These are phyloP conservation scores for Tubulanus polymorphus DNA, from an alignment of 2,888 invertebrate species.

Conservation along the genomic window DNA sequence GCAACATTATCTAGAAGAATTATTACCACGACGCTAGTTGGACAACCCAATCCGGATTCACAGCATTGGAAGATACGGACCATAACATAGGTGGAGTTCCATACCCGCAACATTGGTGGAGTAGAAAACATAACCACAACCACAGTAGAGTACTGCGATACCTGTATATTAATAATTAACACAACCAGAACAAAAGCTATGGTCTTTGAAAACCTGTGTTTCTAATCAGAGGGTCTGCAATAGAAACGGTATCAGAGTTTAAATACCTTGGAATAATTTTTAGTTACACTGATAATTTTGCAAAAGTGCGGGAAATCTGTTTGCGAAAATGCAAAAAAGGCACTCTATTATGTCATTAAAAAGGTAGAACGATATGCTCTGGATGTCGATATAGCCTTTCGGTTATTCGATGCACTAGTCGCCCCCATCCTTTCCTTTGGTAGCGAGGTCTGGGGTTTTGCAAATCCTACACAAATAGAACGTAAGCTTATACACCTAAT, in stretches of 20 bases:
- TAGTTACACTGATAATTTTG: slow-evolving; percentile 2
- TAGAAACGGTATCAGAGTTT: neutral
- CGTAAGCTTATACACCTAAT: slow-evolving; percentile 4
- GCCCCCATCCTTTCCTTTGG: slow-evolving; percentile 8
- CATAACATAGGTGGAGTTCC: too few relatives aligned
- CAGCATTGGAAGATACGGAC: too few relatives aligned
- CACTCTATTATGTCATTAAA: neutral
- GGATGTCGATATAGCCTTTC: neutral
- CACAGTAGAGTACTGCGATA: slow-evolving; percentile 4
- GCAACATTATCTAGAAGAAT: too few relatives aligned
- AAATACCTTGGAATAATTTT: slow-evolving; percentile 4
- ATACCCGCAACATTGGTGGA: too few relatives aligned
- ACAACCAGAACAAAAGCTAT: slow-evolving; percentile 9
- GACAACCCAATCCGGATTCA: too few relatives aligned
- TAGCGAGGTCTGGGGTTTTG: slow-evolving; percentile 8
- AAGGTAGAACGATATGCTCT: neutral
- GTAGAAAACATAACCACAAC: too few relatives aligned
- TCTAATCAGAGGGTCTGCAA: neutral
- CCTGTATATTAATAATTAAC: slow-evolving; percentile 2
- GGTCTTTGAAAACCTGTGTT: slow-evolving; percentile 6
- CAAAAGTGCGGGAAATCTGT: too few relatives aligned
- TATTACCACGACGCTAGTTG: too few relatives aligned
- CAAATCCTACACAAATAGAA: slow-evolving; percentile 2
- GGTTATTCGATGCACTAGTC: slow-evolving; percentile 2
- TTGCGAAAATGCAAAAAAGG: too few relatives aligned